Evolutionary conservation across 2,888 invertebrate genomes (phyloP).

Genomic region (Acholoe squamosa): DNA sequence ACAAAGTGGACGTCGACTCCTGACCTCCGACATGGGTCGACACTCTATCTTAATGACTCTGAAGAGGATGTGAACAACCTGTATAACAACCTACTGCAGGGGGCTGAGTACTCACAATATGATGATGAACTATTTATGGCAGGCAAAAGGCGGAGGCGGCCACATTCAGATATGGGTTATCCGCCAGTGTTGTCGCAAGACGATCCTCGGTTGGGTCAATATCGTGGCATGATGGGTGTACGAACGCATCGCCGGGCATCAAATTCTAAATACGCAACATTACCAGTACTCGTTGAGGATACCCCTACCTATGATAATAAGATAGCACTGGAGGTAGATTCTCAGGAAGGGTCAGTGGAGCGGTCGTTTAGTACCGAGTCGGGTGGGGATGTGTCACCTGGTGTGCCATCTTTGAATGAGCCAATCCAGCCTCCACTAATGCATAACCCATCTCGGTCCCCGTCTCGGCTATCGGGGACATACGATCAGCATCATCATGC

Average conservation of each 20-base stretch:
- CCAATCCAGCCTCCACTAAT: too few relatives aligned
- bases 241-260: background rate
- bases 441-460: too few relatives aligned
- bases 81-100: constrained; percentile 59
- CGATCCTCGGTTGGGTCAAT: background rate
- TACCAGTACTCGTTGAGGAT: constrained; percentile 63
- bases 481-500: background rate
- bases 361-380: background rate
- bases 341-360: background rate
- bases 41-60: background rate
- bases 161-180: constrained; percentile 36
- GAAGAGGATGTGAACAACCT: constrained; percentile 61
- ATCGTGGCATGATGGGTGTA: background rate
- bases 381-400: background rate
- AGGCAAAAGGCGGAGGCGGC: constrained; percentile 26
- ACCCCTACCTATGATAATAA: background rate
- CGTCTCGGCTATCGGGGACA: background rate
- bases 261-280: constrained; percentile 49
- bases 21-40: constrained; percentile 60
- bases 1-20: constrained; percentile 66
- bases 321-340: background rate
- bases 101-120: constrained; percentile 19
- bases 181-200: background rate
- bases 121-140: constrained; percentile 38
- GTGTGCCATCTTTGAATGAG: background rate